Conservation (phyloP, 1,140 invertebrate genomes). For the Solenopsis fugax region DNA sequence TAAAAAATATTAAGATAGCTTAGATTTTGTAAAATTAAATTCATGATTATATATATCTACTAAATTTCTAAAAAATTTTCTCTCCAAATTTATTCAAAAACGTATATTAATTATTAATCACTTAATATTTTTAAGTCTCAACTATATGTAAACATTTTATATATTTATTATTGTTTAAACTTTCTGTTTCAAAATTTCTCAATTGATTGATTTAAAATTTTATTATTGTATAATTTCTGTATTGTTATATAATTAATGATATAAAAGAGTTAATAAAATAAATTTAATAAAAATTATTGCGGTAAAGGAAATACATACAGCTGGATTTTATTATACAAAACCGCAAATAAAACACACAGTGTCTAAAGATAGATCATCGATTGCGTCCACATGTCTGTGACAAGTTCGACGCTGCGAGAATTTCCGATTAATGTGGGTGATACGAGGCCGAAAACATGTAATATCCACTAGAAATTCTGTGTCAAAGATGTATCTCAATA, state of each 20-base stretch:
- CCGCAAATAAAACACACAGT: neutral
- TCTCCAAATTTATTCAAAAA: neutral
- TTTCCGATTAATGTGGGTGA: conserved; percentile 53
- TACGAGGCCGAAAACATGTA: conserved; percentile 25
- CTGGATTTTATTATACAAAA: conserved; percentile 8
- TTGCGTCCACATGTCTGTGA: conserved; percentile 51
- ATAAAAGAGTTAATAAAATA: neutral
- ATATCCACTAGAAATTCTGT: conserved; percentile 46
- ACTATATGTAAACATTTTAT: neutral
- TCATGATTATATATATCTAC: neutral
- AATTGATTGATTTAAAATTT: neutral
- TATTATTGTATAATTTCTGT: neutral
- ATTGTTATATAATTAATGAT: neutral
- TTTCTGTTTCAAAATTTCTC: neutral
- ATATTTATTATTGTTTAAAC: neutral
- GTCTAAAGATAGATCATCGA: conserved; percentile 71
- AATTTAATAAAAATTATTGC: neutral
- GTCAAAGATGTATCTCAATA: conserved; percentile 47
- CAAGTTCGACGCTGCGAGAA: conserved; percentile 65
- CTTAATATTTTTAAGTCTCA: neutral
- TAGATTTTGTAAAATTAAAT: neutral
- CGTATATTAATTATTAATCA: neutral
- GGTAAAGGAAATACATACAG: neutral
- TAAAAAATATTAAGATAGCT: neutral
- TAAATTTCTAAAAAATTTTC: neutral